These are phyloP conservation scores for Cichladusa arquata DNA, from an alignment of 2,113 vertebrate genomes.

Conservation along the genomic window DNA sequence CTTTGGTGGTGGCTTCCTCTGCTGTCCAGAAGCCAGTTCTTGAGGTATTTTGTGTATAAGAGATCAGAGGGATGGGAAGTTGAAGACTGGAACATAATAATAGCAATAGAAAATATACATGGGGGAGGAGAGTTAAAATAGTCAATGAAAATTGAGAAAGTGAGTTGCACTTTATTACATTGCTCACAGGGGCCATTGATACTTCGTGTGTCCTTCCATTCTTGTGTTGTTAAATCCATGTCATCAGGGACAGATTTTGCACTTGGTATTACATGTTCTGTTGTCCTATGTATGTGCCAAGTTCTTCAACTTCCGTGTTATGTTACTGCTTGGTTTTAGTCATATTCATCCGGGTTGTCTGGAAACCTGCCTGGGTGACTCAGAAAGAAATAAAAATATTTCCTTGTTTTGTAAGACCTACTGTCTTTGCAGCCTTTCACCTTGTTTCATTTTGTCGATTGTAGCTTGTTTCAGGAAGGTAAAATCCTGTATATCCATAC, in stretches of 20 bases:
- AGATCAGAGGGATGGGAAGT: background rate
- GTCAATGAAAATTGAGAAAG: background rate
- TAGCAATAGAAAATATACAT: background rate
- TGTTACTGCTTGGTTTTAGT: background rate
- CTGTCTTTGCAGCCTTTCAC: background rate
- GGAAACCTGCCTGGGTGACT: background rate
- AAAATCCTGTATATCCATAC: background rate
- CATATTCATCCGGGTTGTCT: background rate
- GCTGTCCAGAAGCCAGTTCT: background rate
- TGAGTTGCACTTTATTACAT: background rate
- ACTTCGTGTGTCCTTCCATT: background rate
- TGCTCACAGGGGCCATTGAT: background rate
- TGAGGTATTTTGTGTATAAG: background rate
- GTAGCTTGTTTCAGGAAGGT: background rate
- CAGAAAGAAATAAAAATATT: background rate
- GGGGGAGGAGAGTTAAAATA: background rate
- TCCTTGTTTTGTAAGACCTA: background rate
- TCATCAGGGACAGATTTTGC: background rate
- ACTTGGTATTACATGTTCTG: background rate
- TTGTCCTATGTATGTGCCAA: background rate
- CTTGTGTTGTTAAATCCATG: background rate
- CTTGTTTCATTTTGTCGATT: background rate
- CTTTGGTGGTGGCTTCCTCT: background rate
- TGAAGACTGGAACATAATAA: background rate
- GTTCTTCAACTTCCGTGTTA: background rate